A percentile compares a stretch with the other conserved stretches of the same genome.
Evolutionary conservation across 2,888 invertebrate species (phyloP).

Genomic region (Plagiodera versicolora): DNA sequence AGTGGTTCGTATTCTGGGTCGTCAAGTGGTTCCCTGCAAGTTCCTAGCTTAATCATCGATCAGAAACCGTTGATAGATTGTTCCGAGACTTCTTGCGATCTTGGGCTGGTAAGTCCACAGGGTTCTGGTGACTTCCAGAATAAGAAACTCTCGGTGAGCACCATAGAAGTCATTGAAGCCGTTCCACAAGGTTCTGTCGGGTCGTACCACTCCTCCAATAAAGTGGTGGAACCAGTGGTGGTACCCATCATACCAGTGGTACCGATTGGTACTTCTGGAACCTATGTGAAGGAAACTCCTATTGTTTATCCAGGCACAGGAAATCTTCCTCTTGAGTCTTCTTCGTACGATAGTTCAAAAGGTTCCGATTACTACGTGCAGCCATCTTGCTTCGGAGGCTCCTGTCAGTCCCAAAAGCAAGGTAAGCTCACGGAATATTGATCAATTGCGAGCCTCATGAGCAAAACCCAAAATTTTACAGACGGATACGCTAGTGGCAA

Average conservation of each 20-base stretch:
- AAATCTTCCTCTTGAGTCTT: neutral
- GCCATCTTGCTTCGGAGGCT: neutral
- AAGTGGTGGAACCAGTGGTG: neutral
- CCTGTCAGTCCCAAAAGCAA: neutral
- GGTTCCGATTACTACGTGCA: neutral
- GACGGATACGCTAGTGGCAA: neutral
- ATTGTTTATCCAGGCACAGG: neutral
- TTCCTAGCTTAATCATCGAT: neutral
- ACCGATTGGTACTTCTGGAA: neutral
- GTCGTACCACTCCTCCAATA: neutral
- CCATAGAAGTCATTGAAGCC: too few relatives aligned
- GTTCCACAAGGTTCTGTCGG: neutral
- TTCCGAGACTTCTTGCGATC: neutral
- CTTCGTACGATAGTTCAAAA: neutral
- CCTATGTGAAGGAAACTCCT: neutral
- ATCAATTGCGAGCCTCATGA: neutral
- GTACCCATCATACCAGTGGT: neutral
- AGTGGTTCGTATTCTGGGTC: neutral
- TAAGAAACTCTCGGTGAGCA: too few relatives aligned
- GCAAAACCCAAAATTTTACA: neutral
- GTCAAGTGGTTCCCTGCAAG: neutral
- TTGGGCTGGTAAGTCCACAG: neutral
- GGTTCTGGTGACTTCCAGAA: too few relatives aligned
- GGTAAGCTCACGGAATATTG: neutral
- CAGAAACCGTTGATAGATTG: neutral